A percentile compares a stretch with the other conserved stretches of the same genome.
These are phyloP conservation scores for Hormaphis cornu DNA, from an alignment of 1,140 invertebrate genomes.

Conservation along the genomic window DNA sequence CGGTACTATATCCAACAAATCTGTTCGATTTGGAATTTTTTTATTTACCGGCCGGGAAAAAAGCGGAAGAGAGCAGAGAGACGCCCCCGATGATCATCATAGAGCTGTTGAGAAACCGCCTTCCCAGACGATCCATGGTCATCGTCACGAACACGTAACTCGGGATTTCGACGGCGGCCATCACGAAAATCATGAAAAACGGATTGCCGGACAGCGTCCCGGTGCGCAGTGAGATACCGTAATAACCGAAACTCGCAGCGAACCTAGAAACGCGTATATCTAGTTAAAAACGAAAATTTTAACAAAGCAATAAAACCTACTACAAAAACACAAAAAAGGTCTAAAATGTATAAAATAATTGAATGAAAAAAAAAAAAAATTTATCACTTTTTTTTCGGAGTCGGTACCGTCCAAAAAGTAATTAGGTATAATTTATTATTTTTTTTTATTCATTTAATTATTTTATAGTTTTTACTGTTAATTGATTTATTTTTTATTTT, in stretches of 20 bases:
- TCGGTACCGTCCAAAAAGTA: too few species aligned
- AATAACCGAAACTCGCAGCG: conserved; percentile 77
- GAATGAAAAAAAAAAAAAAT: too few species aligned
- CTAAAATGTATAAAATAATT: too few species aligned
- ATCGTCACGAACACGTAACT: conserved; percentile 63
- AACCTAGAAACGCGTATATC: conserved; percentile 47
- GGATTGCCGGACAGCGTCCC: conserved; percentile 68
- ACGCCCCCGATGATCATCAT: conserved; percentile 64
- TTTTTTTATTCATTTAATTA: too few species aligned
- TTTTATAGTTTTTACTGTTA: too few species aligned
- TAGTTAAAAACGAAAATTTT: neutral
- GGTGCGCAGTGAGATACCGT: conserved; percentile 71
- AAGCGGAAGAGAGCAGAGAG: conserved; percentile 58
- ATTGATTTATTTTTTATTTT: too few species aligned
- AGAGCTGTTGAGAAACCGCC: conserved; percentile 58
- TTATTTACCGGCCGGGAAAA: conserved; percentile 48
- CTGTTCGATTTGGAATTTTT: too few species aligned
- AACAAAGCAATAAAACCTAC: too few species aligned
- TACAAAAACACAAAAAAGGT: too few species aligned
- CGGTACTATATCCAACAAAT: too few species aligned
- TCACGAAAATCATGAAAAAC: conserved; percentile 68
- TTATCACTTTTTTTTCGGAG: too few species aligned
- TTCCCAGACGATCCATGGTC: conserved; percentile 61
- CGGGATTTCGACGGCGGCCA: conserved; percentile 72
- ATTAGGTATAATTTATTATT: too few species aligned